These are phyloP conservation scores for Dastarcus helophoroides DNA, from an alignment of 2,888 invertebrate species.

Conservation along the genomic window DNA sequence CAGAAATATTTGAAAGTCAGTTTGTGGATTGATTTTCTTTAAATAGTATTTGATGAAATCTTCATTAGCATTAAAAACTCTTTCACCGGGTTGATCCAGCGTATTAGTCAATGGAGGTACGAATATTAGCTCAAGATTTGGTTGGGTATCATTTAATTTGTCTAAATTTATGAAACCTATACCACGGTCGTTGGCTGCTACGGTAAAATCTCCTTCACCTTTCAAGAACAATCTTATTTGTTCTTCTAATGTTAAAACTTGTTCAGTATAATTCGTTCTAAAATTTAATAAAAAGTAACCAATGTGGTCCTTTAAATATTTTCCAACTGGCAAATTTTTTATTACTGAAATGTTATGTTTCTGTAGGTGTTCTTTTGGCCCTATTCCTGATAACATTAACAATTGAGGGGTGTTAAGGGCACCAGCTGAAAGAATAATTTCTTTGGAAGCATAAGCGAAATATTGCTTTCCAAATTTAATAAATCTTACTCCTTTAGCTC, in stretches of 20 bases:
- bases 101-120: slow-evolving; percentile 2
- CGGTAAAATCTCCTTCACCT: slow-evolving; percentile 15
- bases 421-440: slow-evolving; percentile 65
- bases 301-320: slow-evolving; percentile 20
- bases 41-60: slow-evolving; percentile 1
- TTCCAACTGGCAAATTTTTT: slow-evolving; percentile 20
- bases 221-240: slow-evolving; percentile 15
- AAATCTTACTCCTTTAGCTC: slow-evolving; percentile 46
- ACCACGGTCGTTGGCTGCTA: not conserved
- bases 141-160: not conserved
- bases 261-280: not conserved
- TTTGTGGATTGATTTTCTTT: slow-evolving; percentile 9
- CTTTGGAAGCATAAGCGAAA: slow-evolving; percentile 45
- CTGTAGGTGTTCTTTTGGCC: slow-evolving; percentile 33
- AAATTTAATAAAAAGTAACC: slow-evolving; percentile 23
- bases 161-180: slow-evolving; percentile 1
- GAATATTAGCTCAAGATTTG: not conserved
- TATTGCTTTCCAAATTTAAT: slow-evolving; percentile 35
- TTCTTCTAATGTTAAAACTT: slow-evolving; percentile 5
- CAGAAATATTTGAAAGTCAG: slow-evolving; percentile 14
- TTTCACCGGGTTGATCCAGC: slow-evolving; percentile 2
- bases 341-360: slow-evolving; percentile 17
- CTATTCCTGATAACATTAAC: slow-evolving; percentile 71
- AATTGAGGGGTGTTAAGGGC: slow-evolving; percentile 69
- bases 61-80: not conserved